Conservation (phyloP, 2,113 vertebrate genomes). For the Bos indicus region DNA sequence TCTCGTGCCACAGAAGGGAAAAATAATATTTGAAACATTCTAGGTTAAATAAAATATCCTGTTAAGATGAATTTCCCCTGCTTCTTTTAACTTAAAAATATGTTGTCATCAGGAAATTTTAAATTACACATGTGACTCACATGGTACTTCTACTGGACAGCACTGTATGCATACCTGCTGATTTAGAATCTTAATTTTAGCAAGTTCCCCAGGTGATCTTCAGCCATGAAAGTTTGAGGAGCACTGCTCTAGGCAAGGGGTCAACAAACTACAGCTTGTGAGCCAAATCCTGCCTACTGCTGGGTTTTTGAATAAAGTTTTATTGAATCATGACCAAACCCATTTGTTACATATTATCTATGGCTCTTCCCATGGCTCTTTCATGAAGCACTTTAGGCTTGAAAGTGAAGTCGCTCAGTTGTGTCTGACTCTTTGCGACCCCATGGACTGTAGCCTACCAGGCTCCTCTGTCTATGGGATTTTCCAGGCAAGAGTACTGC, state of each 20-base stretch:
- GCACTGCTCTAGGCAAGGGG: not conserved
- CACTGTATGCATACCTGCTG: accelerated
- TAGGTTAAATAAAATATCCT: not conserved
- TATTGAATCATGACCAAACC: accelerated
- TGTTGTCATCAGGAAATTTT: not conserved
- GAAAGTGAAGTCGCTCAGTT: not conserved
- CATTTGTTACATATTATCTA: not conserved
- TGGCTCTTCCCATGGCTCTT: too few species aligned
- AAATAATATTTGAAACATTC: not conserved
- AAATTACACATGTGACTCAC: not conserved
- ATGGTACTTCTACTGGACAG: not conserved
- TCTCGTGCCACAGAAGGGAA: not conserved
- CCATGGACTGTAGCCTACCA: not conserved
- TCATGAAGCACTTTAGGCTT: too few species aligned
- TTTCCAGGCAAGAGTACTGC: not conserved
- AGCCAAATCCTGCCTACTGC: not conserved
- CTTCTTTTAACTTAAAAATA: not conserved
- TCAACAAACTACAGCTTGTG: not conserved
- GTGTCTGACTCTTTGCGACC: not conserved
- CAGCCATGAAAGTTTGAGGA: not conserved
- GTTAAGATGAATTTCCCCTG: not conserved
- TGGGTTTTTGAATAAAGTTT: not conserved
- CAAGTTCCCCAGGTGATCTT: not conserved
- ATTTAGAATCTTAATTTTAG: not conserved
- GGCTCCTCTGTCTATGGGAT: not conserved